Base-by-base conservation (phyloP, 2,888 invertebrate species). In the Gnatocerus cornutus region DNA sequence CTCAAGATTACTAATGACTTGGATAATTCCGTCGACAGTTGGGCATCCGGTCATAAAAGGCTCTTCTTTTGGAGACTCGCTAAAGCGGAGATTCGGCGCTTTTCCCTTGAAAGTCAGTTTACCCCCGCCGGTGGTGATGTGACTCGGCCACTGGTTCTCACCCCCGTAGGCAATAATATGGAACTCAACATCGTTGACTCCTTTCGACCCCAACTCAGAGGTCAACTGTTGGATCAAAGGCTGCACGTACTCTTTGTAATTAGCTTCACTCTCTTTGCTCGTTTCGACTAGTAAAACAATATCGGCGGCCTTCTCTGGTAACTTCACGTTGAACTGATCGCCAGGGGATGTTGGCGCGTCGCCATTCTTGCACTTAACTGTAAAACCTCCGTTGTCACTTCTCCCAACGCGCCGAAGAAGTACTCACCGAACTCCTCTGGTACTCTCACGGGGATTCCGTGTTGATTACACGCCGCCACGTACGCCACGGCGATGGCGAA, bases 221-320 rank as follows among this genome's bases (percentile, higher is more conserved):
- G 87, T 86, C 3, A 93, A 76, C 69, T 90, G 88, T 0, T 86
- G 83, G 2, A 92, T 86, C 45, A 92, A 82, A 0, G 91, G 91
- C 9, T 88, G 87, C 0, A 91, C 83, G 69, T 92, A 81, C 27
- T 90, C 89, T 73, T 90, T 90, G 87, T 89, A 92, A 41, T 88
- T 83, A 71, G 87, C 87, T 77, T 91, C 89, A 81, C 91, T 93
- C 41, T 86, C 82, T 82, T 88, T 84, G 2, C 82, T 82, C 71
- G 90, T 88, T 53, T 97, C 96, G 7, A 96, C 89, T 0, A 93
- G 88, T 63, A 97, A 87, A 0, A 97, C 86, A 65, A 97, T 87
- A 80, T 97, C 97, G 0, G 94, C 96, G 72, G 93, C 89, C 71
- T 92, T 92, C 71, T 87, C 88, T 0, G 94, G 93, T 21, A 89